Conservation (phyloP, 2,113 vertebrate genomes). For the Poicephalus meyeri region DNA sequence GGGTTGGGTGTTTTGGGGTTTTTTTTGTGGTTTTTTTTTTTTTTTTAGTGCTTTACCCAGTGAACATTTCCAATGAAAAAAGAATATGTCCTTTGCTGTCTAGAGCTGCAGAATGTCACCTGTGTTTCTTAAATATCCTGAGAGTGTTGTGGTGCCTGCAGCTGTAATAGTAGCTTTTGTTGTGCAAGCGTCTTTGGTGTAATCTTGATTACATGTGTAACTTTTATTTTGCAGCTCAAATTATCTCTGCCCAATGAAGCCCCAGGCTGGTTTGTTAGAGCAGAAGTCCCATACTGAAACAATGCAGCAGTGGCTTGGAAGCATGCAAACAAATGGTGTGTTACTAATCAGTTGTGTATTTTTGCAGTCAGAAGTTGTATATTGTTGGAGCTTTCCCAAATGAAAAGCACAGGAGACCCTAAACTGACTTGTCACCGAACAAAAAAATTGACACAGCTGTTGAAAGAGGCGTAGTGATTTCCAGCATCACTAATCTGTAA, state of each 20-base stretch:
- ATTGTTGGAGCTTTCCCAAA: neutral
- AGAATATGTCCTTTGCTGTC: neutral
- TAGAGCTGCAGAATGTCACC: neutral
- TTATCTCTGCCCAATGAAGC: conserved; percentile 74
- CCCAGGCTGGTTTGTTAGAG: conserved; percentile 73
- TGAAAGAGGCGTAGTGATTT: neutral
- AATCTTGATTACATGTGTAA: neutral
- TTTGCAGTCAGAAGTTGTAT: neutral
- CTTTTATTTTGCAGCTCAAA: conserved; percentile 74
- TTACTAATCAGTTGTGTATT: neutral
- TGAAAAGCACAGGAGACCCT: neutral
- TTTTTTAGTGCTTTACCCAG: neutral
- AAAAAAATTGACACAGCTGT: neutral
- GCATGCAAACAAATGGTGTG: conserved; percentile 70
- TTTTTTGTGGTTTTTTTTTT: neutral
- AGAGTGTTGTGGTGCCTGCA: neutral
- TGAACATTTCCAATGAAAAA: neutral
- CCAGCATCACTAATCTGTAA: neutral
- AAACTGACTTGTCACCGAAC: neutral
- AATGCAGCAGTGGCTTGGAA: conserved; percentile 87
- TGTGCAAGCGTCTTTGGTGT: neutral
- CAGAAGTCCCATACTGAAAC: conserved; percentile 79
- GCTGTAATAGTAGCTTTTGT: neutral
- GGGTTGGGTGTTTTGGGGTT: no score
- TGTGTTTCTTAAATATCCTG: neutral